Base-by-base conservation (phyloP, 2,113 vertebrate genomes). In the Cyprinodon tularosa region DNA sequence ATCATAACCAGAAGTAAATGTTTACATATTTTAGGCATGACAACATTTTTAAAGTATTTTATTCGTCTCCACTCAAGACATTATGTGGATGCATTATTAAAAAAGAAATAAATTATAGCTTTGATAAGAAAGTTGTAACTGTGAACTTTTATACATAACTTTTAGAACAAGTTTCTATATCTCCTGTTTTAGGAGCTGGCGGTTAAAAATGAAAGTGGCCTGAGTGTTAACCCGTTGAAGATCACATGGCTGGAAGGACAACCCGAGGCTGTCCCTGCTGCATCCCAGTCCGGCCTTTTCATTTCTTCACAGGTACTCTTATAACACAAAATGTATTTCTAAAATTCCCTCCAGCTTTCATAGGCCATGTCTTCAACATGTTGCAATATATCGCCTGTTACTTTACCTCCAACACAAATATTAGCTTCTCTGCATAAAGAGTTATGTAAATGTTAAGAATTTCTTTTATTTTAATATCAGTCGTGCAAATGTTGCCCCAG, bases 181-280 rank as follows among this genome's bases (percentile, higher is more conserved):
- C 6, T 44, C 62, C 10, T 20, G 3, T 77, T 50, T 68, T 86
- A 99, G 98, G 97, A 97, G 80, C 93, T 96, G 91, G 97, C 97
- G 65, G 93, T 95, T 70, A 96, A 93, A 89, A 96, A 99, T 86
- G 98, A 99, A 92, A 92, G 89, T 40, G 98, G 97, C 63, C 91
- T 98, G 70, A 91, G 89, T 1, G 90, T 88, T 83, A 98, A 97
- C 76, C 98, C 96, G 44, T 90, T 99, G 83, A 98, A 96, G 94
- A 95, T 99, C 73, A 95, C 95, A 12, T 99, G 98, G 98, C 88
- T 99, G 76, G 96, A 97, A 82, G 95, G 97, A 50, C 91, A 94
- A 72, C 96, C 97, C 3, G 86, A 90, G 50, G 75, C 78, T 67
- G 42, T 79, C 20, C 15, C 72, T 39, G 85, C 15, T 63, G 74